Evolutionary conservation across 2,797 vertebrate genomes (phyloP), one percentile per base, ranked within the genome.

Genomic region (Alosa sapidissima): DNA sequence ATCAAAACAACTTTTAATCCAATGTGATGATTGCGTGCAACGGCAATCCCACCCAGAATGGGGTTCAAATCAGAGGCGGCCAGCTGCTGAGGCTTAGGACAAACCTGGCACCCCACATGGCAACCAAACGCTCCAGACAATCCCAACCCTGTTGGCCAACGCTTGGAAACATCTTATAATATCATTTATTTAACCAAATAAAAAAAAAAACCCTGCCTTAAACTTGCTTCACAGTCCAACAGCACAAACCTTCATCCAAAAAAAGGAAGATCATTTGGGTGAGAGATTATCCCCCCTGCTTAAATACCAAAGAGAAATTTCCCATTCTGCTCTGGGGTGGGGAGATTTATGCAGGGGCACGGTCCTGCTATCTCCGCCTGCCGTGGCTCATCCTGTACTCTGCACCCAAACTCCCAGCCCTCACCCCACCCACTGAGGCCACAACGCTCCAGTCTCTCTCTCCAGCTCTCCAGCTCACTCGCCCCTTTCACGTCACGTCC

Each of bases 1-100:
- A 87, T 89, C 88, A 89, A 81, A 88, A 85, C 84, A 87, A 89
- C 87, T 89, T 90, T 90, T 87, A 91, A 92, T 90, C 88, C 85
- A 90, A 87, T 58, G 81, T 83, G 86, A 90, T 90, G 88, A 91
- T 88, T 91, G 89, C 82, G 55, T 81, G 84, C 86, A 85, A 89
- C 84, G 85, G 88, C 78, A 82, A 60, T 82, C 83, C 85, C 82
- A 65, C 33, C 75, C 84, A 52, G 68, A 87, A 87, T 88, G 81
- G 68, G 68, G 78, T 83, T 87, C 87, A 88, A 89, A 89, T 91
- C 84, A 87, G 86, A 41, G 48, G 68, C 58, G 62, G 87, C 86
- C 89, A 91, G 87, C 85, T 89, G 90, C 47, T 83, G 82, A 86
- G 72, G 89, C 84, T 90, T 88, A 86, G 83, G 84, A 89, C 85